Base-by-base conservation (phyloP, 2,113 vertebrate genomes). In the Strigops habroptila region DNA sequence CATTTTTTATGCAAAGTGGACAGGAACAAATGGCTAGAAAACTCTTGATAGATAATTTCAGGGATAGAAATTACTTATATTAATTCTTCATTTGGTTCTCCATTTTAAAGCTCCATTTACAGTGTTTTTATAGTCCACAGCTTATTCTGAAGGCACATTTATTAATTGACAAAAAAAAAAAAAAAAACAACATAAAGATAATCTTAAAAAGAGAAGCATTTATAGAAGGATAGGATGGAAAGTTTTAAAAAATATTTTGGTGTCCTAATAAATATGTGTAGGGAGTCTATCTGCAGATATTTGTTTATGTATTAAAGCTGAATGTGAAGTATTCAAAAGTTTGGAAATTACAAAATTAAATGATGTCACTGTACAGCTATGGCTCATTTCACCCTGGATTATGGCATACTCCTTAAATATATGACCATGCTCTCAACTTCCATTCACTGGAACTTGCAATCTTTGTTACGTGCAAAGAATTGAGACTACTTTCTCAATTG, bases 351-450 rank as follows among this genome's bases (percentile, higher is more conserved):
- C 76, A 39, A 46, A 80, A 78, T 82, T 53, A 86, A 83, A 48
- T 65, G 0, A 44, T 65, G 3, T 10, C 3, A 0, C 28, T 74
- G 7, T 55, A 64, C 4, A 74, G 14, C 14, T 8, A 23, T 74
- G 12, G 24, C 28, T 89, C 12, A 31, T 74, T 92, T 77, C 12
- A 37, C 13, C 4, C 15, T 48, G 18, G 14, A 37, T 78, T 91
- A 31, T 53, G 18, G 60, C 43, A 44, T 5, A 69, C 3, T 85
- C 8, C 17, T 68, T 59, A 80, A 51, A 59, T 49, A 84, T 19
- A 25, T 46, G 14, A 12, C 12, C 18, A 74, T 30, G 7, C 9
- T 46, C 18, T 87, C 28, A 39, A 31, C 19, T 79, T 88, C 31
- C 3, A 14, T 65, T 82, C 18, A 18, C 25, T 70, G 28, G 14